These are phyloP conservation scores for Pseudomyrmex cubaensis DNA, from an alignment of 1,140 invertebrate genomes.

Conservation along the genomic window DNA sequence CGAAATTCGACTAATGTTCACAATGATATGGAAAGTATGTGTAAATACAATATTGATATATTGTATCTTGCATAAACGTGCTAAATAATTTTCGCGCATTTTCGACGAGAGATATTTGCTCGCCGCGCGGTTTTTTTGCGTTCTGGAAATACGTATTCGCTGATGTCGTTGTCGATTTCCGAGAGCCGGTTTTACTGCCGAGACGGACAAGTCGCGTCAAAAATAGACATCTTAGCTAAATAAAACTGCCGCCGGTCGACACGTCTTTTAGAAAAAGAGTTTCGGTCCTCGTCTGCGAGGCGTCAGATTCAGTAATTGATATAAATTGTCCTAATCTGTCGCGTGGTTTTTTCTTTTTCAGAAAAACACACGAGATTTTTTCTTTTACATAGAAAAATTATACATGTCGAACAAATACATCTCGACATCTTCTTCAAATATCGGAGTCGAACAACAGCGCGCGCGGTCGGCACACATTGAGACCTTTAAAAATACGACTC, in stretches of 20 bases:
- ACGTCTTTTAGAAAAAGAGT: not conserved
- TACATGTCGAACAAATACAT: not conserved
- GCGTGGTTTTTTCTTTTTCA: no score
- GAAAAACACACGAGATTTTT: no score
- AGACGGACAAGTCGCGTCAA: not conserved
- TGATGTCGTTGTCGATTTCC: not conserved
- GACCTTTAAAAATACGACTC: constrained; percentile 1
- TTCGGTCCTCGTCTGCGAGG: no score
- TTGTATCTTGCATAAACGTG: not conserved
- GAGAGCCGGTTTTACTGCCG: not conserved
- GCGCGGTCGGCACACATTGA: not conserved
- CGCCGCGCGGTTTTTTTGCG: not conserved
- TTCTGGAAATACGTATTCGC: not conserved
- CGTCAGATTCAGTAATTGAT: no score
- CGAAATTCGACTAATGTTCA: constrained; percentile 13
- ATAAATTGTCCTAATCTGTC: not conserved
- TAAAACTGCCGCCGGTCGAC: not conserved
- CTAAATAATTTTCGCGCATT: not conserved
- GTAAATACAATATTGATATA: constrained; percentile 1
- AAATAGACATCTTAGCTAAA: constrained; percentile 18
- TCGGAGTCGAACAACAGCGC: not conserved
- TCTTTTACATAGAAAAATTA: no score
- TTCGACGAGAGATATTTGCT: not conserved
- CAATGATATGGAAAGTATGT: not conserved
- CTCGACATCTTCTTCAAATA: not conserved